These are phyloP conservation scores for Drosophila pruinosa DNA, from an alignment of 1,140 invertebrate genomes.

Conservation along the genomic window DNA sequence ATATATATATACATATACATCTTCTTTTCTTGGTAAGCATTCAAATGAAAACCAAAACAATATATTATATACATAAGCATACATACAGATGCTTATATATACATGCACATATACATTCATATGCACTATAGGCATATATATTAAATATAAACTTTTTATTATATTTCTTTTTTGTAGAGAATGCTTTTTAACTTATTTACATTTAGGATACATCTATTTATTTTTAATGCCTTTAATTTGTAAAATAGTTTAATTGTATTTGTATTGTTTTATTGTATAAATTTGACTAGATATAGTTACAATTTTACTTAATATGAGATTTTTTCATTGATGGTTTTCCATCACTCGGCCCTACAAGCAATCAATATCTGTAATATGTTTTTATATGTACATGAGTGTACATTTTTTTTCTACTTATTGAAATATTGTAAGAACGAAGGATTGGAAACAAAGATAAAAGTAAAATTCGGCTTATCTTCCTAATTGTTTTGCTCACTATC, in stretches of 20 bases:
- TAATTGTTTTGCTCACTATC: background rate
- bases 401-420: background rate
- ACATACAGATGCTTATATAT: background rate
- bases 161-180: background rate
- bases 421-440: background rate
- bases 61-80: background rate
- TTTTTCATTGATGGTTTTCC: background rate
- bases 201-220: constrained; percentile 4
- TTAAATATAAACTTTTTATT: background rate
- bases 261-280: constrained; percentile 26
- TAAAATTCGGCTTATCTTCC: background rate
- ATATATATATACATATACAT: background rate
- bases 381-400: background rate
- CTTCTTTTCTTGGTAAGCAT: background rate
- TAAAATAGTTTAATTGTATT: background rate
- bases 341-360: background rate
- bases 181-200: too few relatives aligned
- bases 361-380: background rate
- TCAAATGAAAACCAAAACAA: background rate
- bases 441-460: background rate
- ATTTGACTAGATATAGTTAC: constrained; percentile 48
- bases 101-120: background rate
- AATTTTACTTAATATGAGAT: constrained; percentile 13
- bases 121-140: background rate
- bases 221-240: background rate